A percentile compares a stretch with the other conserved stretches of the same genome.
phyloP scores from a whole-genome alignment of 2,113 vertebrate species.

The Petroica traversi region DNA sequence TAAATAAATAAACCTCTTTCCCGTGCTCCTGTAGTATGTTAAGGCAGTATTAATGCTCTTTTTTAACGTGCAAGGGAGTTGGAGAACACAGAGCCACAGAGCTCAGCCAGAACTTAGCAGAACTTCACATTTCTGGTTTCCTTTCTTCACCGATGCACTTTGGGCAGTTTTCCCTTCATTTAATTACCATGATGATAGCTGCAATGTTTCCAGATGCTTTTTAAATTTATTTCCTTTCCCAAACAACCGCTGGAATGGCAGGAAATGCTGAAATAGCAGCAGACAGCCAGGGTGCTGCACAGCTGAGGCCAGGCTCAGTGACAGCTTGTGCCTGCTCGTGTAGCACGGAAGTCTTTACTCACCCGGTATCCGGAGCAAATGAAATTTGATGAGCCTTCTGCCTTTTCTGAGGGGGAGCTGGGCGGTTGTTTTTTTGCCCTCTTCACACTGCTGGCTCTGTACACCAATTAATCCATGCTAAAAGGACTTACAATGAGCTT shows the following conservation, averaged over 20 bases:
- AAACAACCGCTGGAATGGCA: background rate
- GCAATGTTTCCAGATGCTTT: slow-evolving; percentile 12
- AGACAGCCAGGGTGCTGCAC: background rate
- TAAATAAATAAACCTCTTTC: background rate
- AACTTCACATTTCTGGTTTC: background rate
- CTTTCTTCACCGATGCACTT: background rate
- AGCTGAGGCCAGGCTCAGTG: background rate
- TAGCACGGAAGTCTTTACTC: background rate
- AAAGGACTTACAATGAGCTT: slow-evolving; percentile 4
- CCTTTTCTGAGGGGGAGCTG: background rate
- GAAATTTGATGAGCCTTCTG: background rate
- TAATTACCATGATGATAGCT: background rate
- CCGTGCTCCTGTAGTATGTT: background rate
- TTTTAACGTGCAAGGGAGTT: fast-evolving
- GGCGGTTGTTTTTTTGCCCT: background rate
- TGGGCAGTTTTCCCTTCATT: slow-evolving; percentile 2
- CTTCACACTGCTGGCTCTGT: background rate
- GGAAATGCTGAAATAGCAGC: slow-evolving; percentile 8
- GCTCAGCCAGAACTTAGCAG: background rate
- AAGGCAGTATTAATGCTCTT: background rate
- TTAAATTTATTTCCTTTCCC: background rate
- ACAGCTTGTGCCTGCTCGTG: background rate
- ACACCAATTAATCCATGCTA: slow-evolving; percentile 15
- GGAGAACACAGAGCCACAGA: background rate
- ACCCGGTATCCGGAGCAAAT: background rate